Evolutionary conservation across 1,140 invertebrate species (phyloP).

Genomic region (Nephila pilipes): DNA sequence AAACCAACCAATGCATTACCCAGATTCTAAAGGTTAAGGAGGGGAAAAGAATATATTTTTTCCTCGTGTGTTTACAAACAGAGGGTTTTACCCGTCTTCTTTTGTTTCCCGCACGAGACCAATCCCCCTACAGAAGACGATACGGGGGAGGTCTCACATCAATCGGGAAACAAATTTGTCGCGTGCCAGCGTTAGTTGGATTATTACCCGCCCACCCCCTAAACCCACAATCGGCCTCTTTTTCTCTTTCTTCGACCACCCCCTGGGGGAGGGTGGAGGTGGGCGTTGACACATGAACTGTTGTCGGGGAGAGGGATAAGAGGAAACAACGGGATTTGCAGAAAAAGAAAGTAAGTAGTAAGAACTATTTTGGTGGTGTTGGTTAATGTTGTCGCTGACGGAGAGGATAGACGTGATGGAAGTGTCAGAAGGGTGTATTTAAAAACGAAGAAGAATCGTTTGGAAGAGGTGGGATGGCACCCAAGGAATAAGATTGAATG

Average conservation of each 20-base stretch:
- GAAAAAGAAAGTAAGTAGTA: neutral
- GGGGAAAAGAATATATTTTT: too few species aligned
- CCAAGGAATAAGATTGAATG: neutral
- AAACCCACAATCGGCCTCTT: neutral
- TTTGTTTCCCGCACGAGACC: conserved; percentile 27
- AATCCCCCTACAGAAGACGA: neutral
- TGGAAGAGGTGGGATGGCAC: neutral
- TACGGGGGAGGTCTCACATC: neutral
- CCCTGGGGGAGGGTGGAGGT: neutral
- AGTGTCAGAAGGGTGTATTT: neutral
- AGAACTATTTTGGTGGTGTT: neutral
- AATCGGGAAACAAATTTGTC: conserved; percentile 21
- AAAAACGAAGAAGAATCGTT: neutral
- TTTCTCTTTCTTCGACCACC: conserved; percentile 19
- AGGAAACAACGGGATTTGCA: neutral
- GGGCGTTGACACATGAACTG: conserved; percentile 11
- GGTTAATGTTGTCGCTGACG: neutral
- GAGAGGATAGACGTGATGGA: neutral
- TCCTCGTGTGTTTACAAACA: neutral
- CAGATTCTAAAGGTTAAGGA: neutral
- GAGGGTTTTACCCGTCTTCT: neutral
- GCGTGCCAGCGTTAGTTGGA: conserved; percentile 25
- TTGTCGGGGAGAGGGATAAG: neutral
- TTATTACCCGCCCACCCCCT: neutral
- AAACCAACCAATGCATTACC: neutral